Evolutionary conservation across 2,113 vertebrate genomes (phyloP).

Genomic region (Pavo muticus): DNA sequence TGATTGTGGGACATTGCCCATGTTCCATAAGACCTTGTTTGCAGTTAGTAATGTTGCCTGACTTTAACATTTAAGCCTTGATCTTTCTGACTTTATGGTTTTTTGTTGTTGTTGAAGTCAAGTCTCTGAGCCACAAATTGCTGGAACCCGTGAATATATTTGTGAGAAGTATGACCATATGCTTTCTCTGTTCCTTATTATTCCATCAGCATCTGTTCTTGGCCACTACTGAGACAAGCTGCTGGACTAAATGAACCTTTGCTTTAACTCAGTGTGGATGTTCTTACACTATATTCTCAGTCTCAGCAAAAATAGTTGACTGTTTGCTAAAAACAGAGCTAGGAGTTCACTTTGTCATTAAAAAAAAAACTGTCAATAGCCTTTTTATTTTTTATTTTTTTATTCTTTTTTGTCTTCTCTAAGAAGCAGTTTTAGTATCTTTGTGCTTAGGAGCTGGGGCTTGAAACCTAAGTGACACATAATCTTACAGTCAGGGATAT

Average conservation of each 20-base stretch:
- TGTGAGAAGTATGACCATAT: not conserved
- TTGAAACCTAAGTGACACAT: not conserved
- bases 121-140: not conserved
- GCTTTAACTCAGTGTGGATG: not conserved
- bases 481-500: not conserved
- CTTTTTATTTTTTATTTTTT: not conserved
- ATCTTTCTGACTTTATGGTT: not conserved
- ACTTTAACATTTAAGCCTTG: not conserved
- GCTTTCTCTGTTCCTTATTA: not conserved
- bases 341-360: not conserved
- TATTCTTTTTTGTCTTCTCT: not conserved
- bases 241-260: not conserved
- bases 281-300: not conserved
- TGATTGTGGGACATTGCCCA: not conserved
- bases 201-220: not conserved
- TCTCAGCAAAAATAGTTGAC: not conserved
- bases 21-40: not conserved
- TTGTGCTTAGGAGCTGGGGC: not conserved
- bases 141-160: not conserved
- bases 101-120: not conserved
- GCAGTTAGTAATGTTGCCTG: not conserved
- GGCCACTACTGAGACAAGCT: not conserved
- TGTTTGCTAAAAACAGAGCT: not conserved
- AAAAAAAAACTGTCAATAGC: not conserved
- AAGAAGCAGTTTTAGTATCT: not conserved